These are phyloP conservation scores for Zosterops pallidus DNA, from an alignment of 2,113 vertebrate genomes.

Conservation along the genomic window DNA sequence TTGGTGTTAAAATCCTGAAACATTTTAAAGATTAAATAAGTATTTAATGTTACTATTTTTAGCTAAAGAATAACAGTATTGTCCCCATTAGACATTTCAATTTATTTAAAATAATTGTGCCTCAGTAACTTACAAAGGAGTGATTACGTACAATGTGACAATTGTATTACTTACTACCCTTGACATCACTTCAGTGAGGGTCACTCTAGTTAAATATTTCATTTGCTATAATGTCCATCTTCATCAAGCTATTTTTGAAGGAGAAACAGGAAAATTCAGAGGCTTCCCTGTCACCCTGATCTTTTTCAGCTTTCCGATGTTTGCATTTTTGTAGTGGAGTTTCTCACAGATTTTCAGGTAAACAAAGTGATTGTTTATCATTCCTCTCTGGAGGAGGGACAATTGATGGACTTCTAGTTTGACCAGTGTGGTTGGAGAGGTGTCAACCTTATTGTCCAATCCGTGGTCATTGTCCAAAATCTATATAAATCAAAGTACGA, in stretches of 20 bases:
- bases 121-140: conserved; percentile 33
- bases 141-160: conserved; percentile 51
- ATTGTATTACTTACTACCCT: conserved; percentile 56
- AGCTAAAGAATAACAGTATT: conserved; percentile 15
- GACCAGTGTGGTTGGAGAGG: too few relatives aligned
- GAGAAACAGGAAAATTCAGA: too few relatives aligned
- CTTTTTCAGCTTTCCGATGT: too few relatives aligned
- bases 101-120: conserved; percentile 53
- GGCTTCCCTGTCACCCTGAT: too few relatives aligned
- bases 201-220: conserved; percentile 59
- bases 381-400: too few relatives aligned
- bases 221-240: conserved; percentile 49
- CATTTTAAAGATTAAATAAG: neutral
- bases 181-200: conserved; percentile 52
- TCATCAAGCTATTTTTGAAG: conserved; percentile 50
- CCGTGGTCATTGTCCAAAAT: too few relatives aligned
- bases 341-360: too few relatives aligned
- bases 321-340: too few relatives aligned
- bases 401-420: too few relatives aligned
- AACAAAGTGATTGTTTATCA: too few relatives aligned
- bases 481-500: too few relatives aligned
- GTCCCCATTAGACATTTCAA: conserved; percentile 14
- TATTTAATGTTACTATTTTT: neutral
- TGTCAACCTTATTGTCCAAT: too few relatives aligned
- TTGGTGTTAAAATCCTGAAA: neutral